Evolutionary conservation across 2,113 vertebrate genomes (phyloP).

Genomic region (Progne subis): DNA sequence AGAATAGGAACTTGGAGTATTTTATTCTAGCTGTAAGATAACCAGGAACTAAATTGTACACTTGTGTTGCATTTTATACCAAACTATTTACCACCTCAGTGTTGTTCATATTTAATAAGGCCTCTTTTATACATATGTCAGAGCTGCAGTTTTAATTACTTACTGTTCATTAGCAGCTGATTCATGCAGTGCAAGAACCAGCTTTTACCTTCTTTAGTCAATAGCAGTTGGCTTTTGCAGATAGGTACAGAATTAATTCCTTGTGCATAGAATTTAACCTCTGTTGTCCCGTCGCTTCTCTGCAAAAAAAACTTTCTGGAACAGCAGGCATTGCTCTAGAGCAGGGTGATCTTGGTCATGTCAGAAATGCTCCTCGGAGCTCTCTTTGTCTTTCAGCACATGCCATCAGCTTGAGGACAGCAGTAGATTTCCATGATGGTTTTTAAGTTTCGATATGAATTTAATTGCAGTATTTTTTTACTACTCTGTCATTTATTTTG

Average conservation of each 20-base stretch:
- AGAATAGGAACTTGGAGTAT: slow-evolving; percentile 59
- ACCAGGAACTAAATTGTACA: slow-evolving; percentile 38
- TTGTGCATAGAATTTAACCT: slow-evolving; percentile 39
- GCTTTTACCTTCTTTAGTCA: slow-evolving; percentile 55
- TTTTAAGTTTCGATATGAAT: slow-evolving; percentile 75
- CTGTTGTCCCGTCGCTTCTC: slow-evolving; percentile 69
- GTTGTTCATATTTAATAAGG: slow-evolving; percentile 63
- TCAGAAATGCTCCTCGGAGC: slow-evolving; percentile 50
- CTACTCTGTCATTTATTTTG: slow-evolving; percentile 77
- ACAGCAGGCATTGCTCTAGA: slow-evolving; percentile 53
- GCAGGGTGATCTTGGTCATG: slow-evolving; percentile 56
- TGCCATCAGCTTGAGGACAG: slow-evolving; percentile 53
- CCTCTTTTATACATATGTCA: slow-evolving; percentile 47
- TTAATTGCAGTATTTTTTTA: slow-evolving; percentile 75
- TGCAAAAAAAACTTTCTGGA: slow-evolving; percentile 50
- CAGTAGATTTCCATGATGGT: slow-evolving; percentile 61
- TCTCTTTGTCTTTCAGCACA: slow-evolving; percentile 42
- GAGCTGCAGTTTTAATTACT: slow-evolving; percentile 39
- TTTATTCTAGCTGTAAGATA: slow-evolving; percentile 63
- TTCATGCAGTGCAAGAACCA: slow-evolving; percentile 38
- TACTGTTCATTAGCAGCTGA: slow-evolving; percentile 18
- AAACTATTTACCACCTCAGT: slow-evolving; percentile 61
- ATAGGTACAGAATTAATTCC: slow-evolving; percentile 54
- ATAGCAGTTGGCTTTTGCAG: slow-evolving; percentile 62
- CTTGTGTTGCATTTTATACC: slow-evolving; percentile 60